Evolutionary conservation across 2,797 vertebrate species (phyloP), one percentile per base, ranked within the genome.

Genomic region (Eremophila alpestris): DNA sequence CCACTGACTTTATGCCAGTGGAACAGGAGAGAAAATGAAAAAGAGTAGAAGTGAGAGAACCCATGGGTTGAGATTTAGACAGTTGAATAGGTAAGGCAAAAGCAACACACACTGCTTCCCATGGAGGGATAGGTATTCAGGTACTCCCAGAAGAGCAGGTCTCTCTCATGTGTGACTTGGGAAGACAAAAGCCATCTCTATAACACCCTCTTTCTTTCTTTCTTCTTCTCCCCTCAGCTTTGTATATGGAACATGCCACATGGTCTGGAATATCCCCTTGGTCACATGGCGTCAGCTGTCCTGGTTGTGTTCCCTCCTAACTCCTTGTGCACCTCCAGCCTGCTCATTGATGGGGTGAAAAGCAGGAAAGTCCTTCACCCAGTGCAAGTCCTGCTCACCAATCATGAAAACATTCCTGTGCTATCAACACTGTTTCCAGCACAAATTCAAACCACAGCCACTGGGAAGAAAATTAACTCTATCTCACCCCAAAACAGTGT

Each of bases 161-260:
- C 5, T 65, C 11, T 7, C 12, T 64, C 7, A 13, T 0, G 9
- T 43, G 27, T 12, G 27, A 38, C 38, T 29, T 38, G 23, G 29
- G 38, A 80, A 21, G 23, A n/a, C 9, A 73, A n/a, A 45, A 9
- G 4, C 9, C n/a, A 23, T 58, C n/a, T 62, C 27, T 45, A 29
- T 38, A 21, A 24, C 4, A 29, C 51, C 3, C 6, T 32, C 19
- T n/a, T 43, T n/a, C 13, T 45, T 41, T 12, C 9, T n/a, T 41
- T 12, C 10, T n/a, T 38, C 32, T 56, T 49, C 27, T 30, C 3
- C 9, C 21, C 9, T 6, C 13, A 38, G 43, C 9, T 38, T 17
- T 64, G 26, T n/a, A 36, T 5, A 12, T 1, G 2, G 19, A 71
- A 11, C 16, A 21, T 9, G 9, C 3, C 8, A 5, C 29, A 24